A percentile compares a stretch with the other conserved stretches of the same genome.
Conservation (phyloP, 1,140 invertebrate species). For the Ruditapes philippinarum region DNA sequence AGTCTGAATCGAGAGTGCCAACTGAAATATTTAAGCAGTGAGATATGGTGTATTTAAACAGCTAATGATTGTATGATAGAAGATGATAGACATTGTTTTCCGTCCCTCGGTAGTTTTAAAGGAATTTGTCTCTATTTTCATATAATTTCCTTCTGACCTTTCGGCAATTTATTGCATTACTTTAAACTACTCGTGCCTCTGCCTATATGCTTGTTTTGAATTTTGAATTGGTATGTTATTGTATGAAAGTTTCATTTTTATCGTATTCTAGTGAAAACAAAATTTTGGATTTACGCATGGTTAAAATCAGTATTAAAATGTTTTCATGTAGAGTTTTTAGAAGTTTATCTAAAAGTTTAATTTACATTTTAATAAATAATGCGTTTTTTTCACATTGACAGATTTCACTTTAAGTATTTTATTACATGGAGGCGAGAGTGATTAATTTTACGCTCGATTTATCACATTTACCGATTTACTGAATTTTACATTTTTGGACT, state of each 20-base stretch:
- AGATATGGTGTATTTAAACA: constrained; percentile 52
- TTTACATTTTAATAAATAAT: background rate
- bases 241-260: background rate
- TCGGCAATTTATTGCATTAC: background rate
- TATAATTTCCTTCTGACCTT: constrained; percentile 24
- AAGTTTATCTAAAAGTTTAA: background rate
- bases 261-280: too few relatives aligned
- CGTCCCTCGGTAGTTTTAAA: background rate
- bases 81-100: constrained; percentile 21
- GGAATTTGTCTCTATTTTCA: constrained; percentile 34
- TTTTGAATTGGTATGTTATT: background rate
- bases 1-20: background rate
- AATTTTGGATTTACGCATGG: too few relatives aligned
- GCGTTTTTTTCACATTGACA: background rate
- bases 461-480: background rate
- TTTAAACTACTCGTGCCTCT: background rate
- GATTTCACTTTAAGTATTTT: background rate
- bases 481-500: background rate
- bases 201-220: background rate
- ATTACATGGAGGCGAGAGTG: background rate
- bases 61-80: constrained; percentile 28
- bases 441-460: constrained; percentile 12
- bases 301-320: too few relatives aligned
- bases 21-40: constrained; percentile 31
- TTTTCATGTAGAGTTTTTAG: too few relatives aligned